Conservation (phyloP, 2,113 vertebrate genomes). For the Seriola aureovittata region DNA sequence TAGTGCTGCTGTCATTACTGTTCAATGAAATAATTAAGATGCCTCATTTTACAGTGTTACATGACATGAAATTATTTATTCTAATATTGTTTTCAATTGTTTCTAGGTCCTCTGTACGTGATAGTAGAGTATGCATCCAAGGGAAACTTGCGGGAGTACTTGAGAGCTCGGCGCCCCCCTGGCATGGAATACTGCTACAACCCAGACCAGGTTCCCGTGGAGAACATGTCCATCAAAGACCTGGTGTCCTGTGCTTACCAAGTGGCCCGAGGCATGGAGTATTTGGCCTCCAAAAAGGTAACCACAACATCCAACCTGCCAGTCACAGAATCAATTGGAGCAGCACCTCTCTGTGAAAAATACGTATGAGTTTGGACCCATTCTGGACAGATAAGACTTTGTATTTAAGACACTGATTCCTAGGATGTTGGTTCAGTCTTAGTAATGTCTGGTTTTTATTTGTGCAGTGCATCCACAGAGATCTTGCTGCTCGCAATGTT, state of each 20-base stretch:
- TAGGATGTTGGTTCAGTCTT: background rate
- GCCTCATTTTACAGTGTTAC: background rate
- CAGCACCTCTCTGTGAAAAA: background rate
- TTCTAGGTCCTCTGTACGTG: slow-evolving; percentile 93
- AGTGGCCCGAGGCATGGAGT: slow-evolving; percentile 98
- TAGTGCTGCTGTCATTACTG: background rate
- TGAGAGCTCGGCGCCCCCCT: slow-evolving; percentile 93
- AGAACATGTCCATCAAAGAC: slow-evolving; percentile 97
- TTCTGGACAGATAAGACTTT: background rate
- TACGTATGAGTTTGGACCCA: background rate
- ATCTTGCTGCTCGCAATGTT: slow-evolving; percentile 96
- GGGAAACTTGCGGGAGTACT: slow-evolving; percentile 95
- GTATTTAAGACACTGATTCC: background rate
- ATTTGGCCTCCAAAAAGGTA: slow-evolving; percentile 97
- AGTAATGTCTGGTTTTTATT: slow-evolving; percentile 17
- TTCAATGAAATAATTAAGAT: background rate
- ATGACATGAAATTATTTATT: background rate
- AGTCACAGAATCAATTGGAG: background rate
- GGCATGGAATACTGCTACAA: slow-evolving; percentile 99
- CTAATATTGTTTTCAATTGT: background rate
- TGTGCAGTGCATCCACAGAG: slow-evolving; percentile 96
- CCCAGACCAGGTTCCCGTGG: slow-evolving; percentile 90
- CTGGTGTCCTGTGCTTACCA: slow-evolving; percentile 97
- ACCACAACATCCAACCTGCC: background rate
- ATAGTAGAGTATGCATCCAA: slow-evolving; percentile 97